phyloP scores from a whole-genome alignment of 2,888 invertebrate genomes.

The Pollenia amentaria region DNA sequence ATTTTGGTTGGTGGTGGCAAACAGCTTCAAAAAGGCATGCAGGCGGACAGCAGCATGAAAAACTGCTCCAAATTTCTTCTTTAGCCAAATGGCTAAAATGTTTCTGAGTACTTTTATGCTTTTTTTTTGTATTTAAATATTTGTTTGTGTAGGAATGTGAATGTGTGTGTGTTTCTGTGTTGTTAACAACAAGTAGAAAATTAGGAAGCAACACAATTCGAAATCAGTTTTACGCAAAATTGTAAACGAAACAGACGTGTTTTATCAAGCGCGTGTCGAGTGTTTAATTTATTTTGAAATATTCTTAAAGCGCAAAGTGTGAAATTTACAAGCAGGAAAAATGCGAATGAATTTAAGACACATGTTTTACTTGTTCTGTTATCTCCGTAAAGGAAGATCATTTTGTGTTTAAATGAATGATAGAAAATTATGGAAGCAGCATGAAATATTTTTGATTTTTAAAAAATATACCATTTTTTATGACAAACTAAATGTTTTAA shows the following conservation, averaged over 20 bases:
- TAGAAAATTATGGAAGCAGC: too few species aligned
- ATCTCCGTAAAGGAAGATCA: background rate
- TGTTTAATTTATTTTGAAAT: background rate
- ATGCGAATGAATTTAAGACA: background rate
- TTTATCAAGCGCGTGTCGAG: constrained; percentile 8
- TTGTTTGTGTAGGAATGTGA: background rate
- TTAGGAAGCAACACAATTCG: constrained; percentile 66
- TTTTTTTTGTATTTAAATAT: too few species aligned
- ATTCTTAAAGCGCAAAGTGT: background rate
- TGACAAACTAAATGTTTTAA: too few species aligned
- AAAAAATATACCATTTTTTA: too few species aligned
- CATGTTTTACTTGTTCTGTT: background rate
- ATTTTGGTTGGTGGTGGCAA: constrained; percentile 28
- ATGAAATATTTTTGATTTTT: too few species aligned
- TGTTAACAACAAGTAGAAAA: constrained; percentile 73
- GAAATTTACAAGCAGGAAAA: constrained; percentile 20
- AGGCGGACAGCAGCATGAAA: constrained; percentile 4
- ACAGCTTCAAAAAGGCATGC: constrained; percentile 26
- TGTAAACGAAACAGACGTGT: constrained; percentile 67
- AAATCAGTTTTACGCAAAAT: constrained; percentile 70
- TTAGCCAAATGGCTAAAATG: background rate
- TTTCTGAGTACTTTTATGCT: background rate
- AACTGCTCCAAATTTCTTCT: constrained; percentile 16
- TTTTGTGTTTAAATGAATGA: background rate
- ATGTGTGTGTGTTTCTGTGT: constrained; percentile 18